Evolutionary conservation across 1,140 invertebrate genomes (phyloP), one percentile per base, ranked within the genome.

Genomic region (Macrobrachium nipponense): DNA sequence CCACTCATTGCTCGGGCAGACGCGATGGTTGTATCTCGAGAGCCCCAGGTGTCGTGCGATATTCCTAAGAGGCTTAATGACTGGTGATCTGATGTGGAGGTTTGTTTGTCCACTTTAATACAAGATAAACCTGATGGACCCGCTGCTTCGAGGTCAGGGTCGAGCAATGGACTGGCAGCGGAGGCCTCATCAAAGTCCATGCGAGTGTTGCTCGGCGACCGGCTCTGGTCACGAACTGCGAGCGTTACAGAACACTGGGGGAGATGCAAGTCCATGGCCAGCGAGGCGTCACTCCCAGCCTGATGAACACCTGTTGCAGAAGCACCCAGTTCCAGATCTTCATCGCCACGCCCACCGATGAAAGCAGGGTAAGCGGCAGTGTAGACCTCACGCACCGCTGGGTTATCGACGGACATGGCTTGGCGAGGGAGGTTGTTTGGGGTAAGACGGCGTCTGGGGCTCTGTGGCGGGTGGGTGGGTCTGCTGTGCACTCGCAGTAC

Each of bases 391-490:
- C 87, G 88, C 83, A 91, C 91, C 17, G 90, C 90, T 14, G 90
- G 90, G 84, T 90, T 91, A 89, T 95, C 95, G 80, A 95, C 94
- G 18, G 94, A 95, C 36, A 95, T 91, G 17, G 95, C 94, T 90
- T 95, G 94, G 89, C 94, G 92, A 58, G 94, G 93, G 5, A 94
- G 89, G n/a, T 78, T 89, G 86, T 86, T 85, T 20, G 70, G 79
- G 17, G 73, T 70, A 58, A 75, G 86, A 75, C 77, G 66, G 36
- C 51, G 78, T 17, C 68, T 68, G 8, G 87, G 78, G 58, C 70
- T 79, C 14, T 23, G 27, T 20, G 72, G 78, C 12, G 76, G 82
- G n/a, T 88, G 79, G 6, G 85, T 10, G 18, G 88, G 88, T 20
- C 77, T n/a, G 6, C 81, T 61, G 12, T 82, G 36, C 62, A 88